These are phyloP conservation scores for Neodiprion virginianus DNA, from an alignment of 1,140 invertebrate species.

Conservation along the genomic window DNA sequence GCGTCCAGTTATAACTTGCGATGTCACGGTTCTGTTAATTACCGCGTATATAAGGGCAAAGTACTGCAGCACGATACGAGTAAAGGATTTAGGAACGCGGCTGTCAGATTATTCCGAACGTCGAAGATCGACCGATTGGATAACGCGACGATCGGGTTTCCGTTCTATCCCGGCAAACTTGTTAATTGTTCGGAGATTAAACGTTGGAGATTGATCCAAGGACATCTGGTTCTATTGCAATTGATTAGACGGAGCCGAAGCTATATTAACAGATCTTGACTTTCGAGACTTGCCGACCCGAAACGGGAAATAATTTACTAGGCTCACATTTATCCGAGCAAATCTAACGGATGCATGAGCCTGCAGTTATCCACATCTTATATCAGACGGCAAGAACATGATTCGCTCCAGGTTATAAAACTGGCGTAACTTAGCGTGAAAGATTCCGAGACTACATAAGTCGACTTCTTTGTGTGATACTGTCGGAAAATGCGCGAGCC, in stretches of 20 bases:
- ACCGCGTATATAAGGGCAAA: too few relatives aligned
- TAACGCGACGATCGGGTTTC: neutral
- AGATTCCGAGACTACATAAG: too few relatives aligned
- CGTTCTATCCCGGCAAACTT: slow-evolving; percentile 1
- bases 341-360: neutral
- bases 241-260: neutral
- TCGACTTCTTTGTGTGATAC: too few relatives aligned
- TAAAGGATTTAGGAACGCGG: neutral
- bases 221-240: slow-evolving; percentile 4
- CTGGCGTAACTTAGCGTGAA: too few relatives aligned
- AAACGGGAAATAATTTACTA: neutral
- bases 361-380: too few relatives aligned
- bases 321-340: neutral
- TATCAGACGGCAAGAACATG: too few relatives aligned
- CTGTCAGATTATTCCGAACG: neutral
- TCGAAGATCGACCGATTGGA: neutral
- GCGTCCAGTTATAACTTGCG: neutral
- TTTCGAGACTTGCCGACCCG: slow-evolving; percentile 3
- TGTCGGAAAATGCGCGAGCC: too few relatives aligned
- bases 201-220: slow-evolving; percentile 4
- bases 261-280: neutral
- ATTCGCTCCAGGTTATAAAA: too few relatives aligned
- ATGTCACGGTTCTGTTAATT: neutral
- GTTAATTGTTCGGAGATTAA: slow-evolving; percentile 3
- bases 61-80: too few relatives aligned